phyloP scores from a whole-genome alignment of 2,113 vertebrate species.

The Brachyistius frenatus region DNA sequence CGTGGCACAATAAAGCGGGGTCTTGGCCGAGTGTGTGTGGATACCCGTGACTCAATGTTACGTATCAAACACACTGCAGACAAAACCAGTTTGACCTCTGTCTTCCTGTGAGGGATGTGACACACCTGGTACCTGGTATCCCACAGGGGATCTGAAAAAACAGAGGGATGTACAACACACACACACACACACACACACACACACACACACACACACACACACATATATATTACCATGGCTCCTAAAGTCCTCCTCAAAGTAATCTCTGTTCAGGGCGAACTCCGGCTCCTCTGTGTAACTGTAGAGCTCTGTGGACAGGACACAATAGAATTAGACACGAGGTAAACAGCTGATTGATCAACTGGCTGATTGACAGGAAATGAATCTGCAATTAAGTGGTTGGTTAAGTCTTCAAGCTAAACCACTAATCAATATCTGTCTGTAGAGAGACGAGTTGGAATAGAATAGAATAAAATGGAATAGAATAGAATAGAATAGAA shows the following conservation, averaged over 20 bases:
- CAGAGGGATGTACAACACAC: not conserved
- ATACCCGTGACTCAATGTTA: not conserved
- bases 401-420: not conserved
- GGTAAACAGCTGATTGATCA: not conserved
- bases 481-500: not conserved
- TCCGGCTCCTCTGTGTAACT: constrained; percentile 98
- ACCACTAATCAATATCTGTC: too few species aligned
- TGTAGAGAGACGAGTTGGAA: not conserved
- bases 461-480: not conserved
- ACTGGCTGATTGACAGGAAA: not conserved
- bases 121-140: constrained; percentile 7
- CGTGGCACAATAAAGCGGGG: not conserved
- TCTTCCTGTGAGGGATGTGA: not conserved
- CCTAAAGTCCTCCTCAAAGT: constrained; percentile 95
- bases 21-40: not conserved
- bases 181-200: too few species aligned
- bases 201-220: not conserved
- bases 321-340: not conserved
- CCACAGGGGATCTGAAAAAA: constrained; percentile 10
- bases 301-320: constrained; percentile 89
- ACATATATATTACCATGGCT: constrained; percentile 85
- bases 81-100: constrained; percentile 12
- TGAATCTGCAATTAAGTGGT: not conserved
- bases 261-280: constrained; percentile 91
- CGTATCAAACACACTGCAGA: constrained; percentile 16